phyloP scores from a whole-genome alignment of 1,140 invertebrate species.

The Cyclargus thomasi region DNA sequence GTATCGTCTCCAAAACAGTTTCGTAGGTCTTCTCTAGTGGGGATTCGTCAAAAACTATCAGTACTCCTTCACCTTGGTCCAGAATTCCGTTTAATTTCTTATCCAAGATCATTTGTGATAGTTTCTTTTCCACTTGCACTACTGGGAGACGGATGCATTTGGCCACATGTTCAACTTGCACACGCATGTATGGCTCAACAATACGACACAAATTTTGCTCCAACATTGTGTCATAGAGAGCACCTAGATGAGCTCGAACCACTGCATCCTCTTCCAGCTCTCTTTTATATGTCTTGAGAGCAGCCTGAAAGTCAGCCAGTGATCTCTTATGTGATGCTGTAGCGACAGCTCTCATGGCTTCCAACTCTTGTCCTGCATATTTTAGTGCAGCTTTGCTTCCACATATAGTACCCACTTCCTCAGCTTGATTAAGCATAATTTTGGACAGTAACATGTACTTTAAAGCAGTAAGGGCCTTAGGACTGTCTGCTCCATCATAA shows the following conservation, averaged over 20 bases:
- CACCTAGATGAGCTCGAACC: constrained; percentile 95
- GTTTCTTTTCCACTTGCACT: constrained; percentile 96
- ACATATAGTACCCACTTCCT: constrained; percentile 96
- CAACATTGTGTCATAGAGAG: constrained; percentile 98
- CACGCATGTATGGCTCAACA: constrained; percentile 98
- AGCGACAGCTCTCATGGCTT: constrained; percentile 98
- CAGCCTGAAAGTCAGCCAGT: constrained; percentile 91
- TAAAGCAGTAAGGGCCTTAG: constrained; percentile 93
- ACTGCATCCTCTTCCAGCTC: constrained; percentile 98
- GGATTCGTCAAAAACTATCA: constrained; percentile 97
- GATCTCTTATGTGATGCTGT: constrained; percentile 97
- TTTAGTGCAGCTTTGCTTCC: constrained; percentile 98
- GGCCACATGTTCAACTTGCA: constrained; percentile 86
- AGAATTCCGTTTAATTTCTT: constrained; percentile 97
- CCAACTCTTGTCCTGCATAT: constrained; percentile 95
- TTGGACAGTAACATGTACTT: constrained; percentile 99
- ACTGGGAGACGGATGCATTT: constrained; percentile 88
- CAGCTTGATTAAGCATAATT: constrained; percentile 96
- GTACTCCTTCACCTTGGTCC: constrained; percentile 97
- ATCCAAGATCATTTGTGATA: constrained; percentile 99
- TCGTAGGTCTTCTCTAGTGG: constrained; percentile 98
- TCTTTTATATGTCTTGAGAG: constrained; percentile 89
- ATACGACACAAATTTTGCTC: constrained; percentile 99
- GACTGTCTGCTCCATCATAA: constrained; percentile 95
- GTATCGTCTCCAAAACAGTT: constrained; percentile 96